Evolutionary conservation across 2,888 invertebrate species (phyloP).

Genomic region (Agrotis segetum): DNA sequence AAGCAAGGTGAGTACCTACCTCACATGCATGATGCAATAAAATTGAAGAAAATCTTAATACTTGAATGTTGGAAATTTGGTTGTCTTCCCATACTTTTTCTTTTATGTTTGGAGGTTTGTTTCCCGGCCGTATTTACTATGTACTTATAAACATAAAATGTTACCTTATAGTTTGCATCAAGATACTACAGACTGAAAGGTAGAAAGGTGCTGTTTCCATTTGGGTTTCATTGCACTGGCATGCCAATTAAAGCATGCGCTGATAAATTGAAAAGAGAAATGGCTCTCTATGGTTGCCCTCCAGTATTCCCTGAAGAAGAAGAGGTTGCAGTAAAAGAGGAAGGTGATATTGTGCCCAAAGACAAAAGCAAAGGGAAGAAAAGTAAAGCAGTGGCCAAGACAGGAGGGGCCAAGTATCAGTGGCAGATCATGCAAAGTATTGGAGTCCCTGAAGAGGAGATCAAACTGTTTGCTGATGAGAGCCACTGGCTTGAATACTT

Average conservation of each 20-base stretch:
- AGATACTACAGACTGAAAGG: conserved; percentile 98
- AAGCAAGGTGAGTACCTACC: not conserved
- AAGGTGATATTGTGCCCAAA: conserved; percentile 92
- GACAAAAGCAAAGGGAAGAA: conserved; percentile 95
- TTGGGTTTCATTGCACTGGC: conserved; percentile 99
- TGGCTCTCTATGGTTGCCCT: conserved; percentile 97
- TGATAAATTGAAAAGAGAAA: conserved; percentile 98
- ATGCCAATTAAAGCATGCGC: conserved; percentile 99
- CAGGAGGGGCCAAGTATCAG: conserved; percentile 97
- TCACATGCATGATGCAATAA: conserved; percentile 39
- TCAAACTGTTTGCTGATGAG: conserved; percentile 97
- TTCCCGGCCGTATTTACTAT: too few relatives aligned
- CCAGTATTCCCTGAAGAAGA: conserved; percentile 95
- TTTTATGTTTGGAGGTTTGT: too few relatives aligned
- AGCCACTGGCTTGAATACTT: conserved; percentile 99
- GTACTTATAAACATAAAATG: too few relatives aligned
- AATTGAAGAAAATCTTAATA: not conserved
- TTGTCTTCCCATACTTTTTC: not conserved
- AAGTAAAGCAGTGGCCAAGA: conserved; percentile 98
- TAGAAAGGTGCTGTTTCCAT: conserved; percentile 97
- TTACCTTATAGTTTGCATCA: conserved; percentile 93
- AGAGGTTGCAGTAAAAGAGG: conserved; percentile 85
- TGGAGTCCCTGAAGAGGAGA: conserved; percentile 97
- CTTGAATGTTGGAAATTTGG: not conserved
- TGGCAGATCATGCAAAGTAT: conserved; percentile 99